Evolutionary conservation across 1,140 invertebrate species (phyloP).

Genomic region (Heliothis subflexa): DNA sequence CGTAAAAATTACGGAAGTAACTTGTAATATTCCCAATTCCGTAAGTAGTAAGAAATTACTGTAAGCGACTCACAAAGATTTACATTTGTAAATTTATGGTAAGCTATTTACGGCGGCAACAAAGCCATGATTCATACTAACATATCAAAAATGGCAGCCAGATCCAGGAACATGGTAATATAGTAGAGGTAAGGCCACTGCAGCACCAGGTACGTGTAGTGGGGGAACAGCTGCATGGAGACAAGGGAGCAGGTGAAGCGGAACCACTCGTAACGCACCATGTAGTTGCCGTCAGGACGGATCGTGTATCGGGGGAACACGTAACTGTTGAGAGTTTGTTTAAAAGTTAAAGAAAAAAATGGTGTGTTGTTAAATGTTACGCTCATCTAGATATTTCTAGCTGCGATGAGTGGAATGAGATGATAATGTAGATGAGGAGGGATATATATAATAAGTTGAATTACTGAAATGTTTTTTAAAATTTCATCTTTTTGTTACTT

Average conservation of each 20-base stretch:
- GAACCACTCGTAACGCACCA: conserved; percentile 67
- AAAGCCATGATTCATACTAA: conserved; percentile 46
- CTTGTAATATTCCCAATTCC: too few species aligned
- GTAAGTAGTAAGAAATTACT: too few species aligned
- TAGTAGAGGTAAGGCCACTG: conserved; percentile 64
- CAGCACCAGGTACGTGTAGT: conserved; percentile 67
- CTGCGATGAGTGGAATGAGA: neutral
- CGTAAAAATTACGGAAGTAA: too few species aligned
- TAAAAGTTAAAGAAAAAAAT: neutral
- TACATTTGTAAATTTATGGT: too few species aligned
- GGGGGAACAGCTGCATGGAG: conserved; percentile 68
- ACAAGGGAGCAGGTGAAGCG: conserved; percentile 66
- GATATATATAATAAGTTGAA: neutral
- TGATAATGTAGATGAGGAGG: too few species aligned
- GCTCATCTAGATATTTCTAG: too few species aligned
- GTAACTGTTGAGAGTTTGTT: conserved; percentile 56
- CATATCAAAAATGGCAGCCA: conserved; percentile 69
- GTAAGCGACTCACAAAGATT: too few species aligned
- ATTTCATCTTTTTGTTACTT: too few species aligned
- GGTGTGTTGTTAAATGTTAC: neutral
- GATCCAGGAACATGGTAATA: conserved; percentile 58
- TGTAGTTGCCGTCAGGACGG: conserved; percentile 66
- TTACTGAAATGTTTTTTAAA: too few species aligned
- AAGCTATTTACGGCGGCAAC: too few species aligned
- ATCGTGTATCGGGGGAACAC: conserved; percentile 75